Conservation (phyloP, 1,140 invertebrate genomes). For the Philotrypesis tridentata region DNA sequence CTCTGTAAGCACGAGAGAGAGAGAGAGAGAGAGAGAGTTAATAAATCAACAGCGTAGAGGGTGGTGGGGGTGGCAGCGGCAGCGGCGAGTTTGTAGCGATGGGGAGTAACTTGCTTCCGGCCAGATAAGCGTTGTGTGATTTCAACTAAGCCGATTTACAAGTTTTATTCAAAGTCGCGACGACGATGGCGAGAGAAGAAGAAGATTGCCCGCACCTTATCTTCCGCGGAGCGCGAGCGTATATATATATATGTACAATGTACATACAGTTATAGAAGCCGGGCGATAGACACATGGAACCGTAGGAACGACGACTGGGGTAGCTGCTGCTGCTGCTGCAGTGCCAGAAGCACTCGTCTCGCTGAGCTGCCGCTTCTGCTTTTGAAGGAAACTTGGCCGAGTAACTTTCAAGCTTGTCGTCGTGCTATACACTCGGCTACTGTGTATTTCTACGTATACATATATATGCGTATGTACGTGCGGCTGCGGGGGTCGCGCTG, state of each 20-base stretch:
- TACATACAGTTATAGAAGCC: no score
- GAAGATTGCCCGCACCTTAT: constrained; percentile 5
- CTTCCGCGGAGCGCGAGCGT: background rate
- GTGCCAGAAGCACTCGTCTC: background rate
- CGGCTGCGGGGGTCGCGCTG: no score
- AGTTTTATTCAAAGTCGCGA: constrained; percentile 28
- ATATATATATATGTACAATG: no score
- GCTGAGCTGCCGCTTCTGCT: constrained; percentile 1
- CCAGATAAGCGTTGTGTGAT: constrained; percentile 1
- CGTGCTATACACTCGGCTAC: background rate
- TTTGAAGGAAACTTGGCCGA: constrained; percentile 26
- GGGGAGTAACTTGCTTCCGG: background rate
- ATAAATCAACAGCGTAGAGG: background rate
- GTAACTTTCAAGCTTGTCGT: constrained; percentile 24
- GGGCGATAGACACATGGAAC: background rate
- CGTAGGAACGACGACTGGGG: background rate
- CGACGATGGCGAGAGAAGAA: background rate
- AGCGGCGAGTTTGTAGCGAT: background rate
- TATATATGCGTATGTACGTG: no score
- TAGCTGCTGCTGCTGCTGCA: no score
- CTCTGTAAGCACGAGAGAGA: no score
- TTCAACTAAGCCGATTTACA: constrained; percentile 26
- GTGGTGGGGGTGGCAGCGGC: no score
- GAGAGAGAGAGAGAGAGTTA: no score
- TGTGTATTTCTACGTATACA: no score